Percentiles rank a stretch among this genome's conserved stretches.
phyloP scores from a whole-genome alignment of 2,888 invertebrate genomes.

The Ceratothoa steindachneri region DNA sequence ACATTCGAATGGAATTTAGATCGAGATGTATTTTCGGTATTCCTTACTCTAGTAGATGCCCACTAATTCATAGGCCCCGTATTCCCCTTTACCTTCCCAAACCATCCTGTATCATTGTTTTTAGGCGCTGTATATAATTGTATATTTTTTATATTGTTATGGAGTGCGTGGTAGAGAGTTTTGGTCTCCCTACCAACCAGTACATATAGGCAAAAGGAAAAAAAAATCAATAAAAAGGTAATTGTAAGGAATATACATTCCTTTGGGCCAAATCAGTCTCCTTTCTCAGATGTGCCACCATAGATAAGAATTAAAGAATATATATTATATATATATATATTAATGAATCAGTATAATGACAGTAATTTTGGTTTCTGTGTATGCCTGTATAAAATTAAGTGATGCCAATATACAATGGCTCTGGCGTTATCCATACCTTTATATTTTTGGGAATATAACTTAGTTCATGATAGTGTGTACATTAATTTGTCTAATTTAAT shows the following conservation, averaged over 20 bases:
- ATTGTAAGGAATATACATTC: background rate
- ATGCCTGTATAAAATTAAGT: background rate
- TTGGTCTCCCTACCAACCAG: background rate
- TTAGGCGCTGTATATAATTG: background rate
- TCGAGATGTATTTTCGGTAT: no score
- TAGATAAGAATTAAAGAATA: background rate
- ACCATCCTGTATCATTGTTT: background rate
- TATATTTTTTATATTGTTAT: background rate
- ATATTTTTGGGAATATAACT: no score
- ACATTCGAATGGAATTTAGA: no score
- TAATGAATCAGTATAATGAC: background rate
- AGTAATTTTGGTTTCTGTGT: background rate
- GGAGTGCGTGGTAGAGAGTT: no score
- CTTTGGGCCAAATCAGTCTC: background rate
- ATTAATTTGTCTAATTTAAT: no score
- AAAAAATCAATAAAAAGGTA: no score
- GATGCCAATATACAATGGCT: no score
- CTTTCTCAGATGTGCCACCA: background rate
- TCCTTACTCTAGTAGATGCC: no score
- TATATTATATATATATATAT: background rate
- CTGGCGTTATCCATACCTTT: no score
- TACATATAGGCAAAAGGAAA: background rate
- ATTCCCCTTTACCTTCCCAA: no score
- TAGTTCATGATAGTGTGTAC: no score
- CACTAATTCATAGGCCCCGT: no score